Conservation (phyloP, 2,113 vertebrate species). For the Eudorcas thomsonii region DNA sequence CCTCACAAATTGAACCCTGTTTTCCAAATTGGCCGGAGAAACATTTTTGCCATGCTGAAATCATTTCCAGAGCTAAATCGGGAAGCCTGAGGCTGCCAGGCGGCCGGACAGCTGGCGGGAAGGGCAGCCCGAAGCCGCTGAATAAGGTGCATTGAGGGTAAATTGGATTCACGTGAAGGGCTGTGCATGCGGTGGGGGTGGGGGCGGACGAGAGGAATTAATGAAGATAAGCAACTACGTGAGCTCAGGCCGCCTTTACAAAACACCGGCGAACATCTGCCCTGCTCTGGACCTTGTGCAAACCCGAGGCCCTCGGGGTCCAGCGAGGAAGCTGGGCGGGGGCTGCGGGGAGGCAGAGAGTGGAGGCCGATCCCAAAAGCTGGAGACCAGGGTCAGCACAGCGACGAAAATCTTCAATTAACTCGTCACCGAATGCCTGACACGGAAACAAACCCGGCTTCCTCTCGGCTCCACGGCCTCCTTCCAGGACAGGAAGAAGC, state of each 20-base stretch:
- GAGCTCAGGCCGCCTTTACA: slow-evolving; percentile 79
- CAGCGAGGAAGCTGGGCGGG: neutral
- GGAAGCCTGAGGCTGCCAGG: slow-evolving; percentile 83
- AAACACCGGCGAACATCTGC: slow-evolving; percentile 81
- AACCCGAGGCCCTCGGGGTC: slow-evolving; percentile 67
- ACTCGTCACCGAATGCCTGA: slow-evolving; percentile 56
- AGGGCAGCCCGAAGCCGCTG: slow-evolving; percentile 74
- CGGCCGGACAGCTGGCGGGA: slow-evolving; percentile 85
- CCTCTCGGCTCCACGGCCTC: slow-evolving; percentile 41
- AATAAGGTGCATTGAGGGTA: slow-evolving; percentile 88
- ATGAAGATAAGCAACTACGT: slow-evolving; percentile 85
- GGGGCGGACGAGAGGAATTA: slow-evolving; percentile 75
- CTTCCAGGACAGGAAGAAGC: slow-evolving; percentile 50
- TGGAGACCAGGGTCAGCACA: slow-evolving; percentile 51
- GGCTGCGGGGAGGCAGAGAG: neutral
- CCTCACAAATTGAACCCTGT: slow-evolving; percentile 79
- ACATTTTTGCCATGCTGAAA: slow-evolving; percentile 85
- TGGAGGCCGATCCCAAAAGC: slow-evolving; percentile 47
- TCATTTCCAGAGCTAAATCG: slow-evolving; percentile 85
- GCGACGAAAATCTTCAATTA: slow-evolving; percentile 70
- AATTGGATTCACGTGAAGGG: slow-evolving; percentile 86
- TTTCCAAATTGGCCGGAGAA: slow-evolving; percentile 81
- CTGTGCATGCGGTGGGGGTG: slow-evolving; percentile 79
- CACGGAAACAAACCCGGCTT: slow-evolving; percentile 67
- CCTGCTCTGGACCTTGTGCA: slow-evolving; percentile 78